A percentile compares a stretch with the other conserved stretches of the same genome.
These are phyloP conservation scores for Drosophila pseudotalamancana DNA, from an alignment of 2,888 invertebrate species.

Conservation along the genomic window DNA sequence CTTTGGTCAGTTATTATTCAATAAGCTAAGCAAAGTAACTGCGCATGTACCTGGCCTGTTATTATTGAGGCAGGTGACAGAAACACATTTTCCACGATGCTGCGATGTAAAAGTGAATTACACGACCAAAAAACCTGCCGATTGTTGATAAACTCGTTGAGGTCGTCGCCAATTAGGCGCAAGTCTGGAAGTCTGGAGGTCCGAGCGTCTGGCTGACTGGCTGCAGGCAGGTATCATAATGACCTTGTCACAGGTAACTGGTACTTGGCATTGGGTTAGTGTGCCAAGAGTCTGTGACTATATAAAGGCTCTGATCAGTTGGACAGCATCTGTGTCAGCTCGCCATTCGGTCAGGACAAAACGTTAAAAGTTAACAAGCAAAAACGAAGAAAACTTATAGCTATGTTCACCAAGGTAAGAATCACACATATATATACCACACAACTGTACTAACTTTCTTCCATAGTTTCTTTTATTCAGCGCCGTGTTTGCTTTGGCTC, in stretches of 20 bases:
- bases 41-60: no score
- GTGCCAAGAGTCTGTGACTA: conserved; percentile 38
- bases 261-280: conserved; percentile 73
- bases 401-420: conserved; percentile 77
- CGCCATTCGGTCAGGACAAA: conserved; percentile 37
- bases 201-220: no score
- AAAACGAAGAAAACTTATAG: not conserved
- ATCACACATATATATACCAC: not conserved
- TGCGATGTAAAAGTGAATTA: conserved; percentile 20
- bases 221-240: conserved; percentile 18
- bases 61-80: no score
- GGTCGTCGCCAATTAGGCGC: conserved; percentile 59
- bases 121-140: conserved; percentile 64
- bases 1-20: no score
- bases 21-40: no score
- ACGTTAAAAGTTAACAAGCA: conserved; percentile 2
- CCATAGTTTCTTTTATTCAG: conserved; percentile 49
- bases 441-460: not conserved
- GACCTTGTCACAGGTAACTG: conserved; percentile 68
- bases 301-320: conserved; percentile 44
- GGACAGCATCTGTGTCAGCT: conserved; percentile 39
- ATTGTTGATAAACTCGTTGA: conserved; percentile 68
- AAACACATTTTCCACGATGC: not conserved
- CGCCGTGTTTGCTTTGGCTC: conserved; percentile 63
- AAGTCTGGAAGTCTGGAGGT: conserved; percentile 55